Percentiles rank a stretch among this genome's conserved stretches.
These are phyloP conservation scores for Cochlearius cochlearius DNA, from an alignment of 2,113 vertebrate genomes.

Conservation along the genomic window DNA sequence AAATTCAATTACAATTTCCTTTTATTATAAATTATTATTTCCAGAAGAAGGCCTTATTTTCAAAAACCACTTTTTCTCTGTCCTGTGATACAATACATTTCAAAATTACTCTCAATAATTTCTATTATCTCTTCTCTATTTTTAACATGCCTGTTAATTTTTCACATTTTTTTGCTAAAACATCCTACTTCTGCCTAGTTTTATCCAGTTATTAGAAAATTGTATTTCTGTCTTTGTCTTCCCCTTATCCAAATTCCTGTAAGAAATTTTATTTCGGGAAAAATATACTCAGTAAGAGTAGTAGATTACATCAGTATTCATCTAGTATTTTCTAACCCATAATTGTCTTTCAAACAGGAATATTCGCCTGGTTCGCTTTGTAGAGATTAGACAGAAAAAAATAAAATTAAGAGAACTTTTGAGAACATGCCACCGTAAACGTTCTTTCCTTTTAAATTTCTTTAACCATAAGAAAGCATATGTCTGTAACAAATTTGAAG, in stretches of 20 bases:
- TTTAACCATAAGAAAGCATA: neutral
- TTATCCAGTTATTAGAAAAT: neutral
- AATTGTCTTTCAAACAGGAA: neutral
- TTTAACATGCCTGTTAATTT: neutral
- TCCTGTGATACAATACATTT: neutral
- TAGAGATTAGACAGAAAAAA: neutral
- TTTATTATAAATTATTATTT: neutral
- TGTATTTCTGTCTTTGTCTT: neutral
- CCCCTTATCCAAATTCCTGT: neutral
- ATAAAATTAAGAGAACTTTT: neutral
- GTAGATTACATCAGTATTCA: neutral
- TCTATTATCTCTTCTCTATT: neutral
- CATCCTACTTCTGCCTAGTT: neutral
- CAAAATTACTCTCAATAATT: neutral
- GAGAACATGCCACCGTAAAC: neutral
- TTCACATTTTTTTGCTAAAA: neutral
- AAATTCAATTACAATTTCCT: neutral
- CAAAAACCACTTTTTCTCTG: neutral
- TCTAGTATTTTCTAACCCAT: neutral
- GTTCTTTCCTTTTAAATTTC: neutral
- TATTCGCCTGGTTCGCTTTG: neutral
- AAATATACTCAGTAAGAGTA: neutral
- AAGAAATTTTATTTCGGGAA: neutral
- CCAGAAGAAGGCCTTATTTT: neutral
- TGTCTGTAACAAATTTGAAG: neutral